Evolutionary conservation across 2,888 invertebrate species (phyloP).

Genomic region (Heliconius aoede): DNA sequence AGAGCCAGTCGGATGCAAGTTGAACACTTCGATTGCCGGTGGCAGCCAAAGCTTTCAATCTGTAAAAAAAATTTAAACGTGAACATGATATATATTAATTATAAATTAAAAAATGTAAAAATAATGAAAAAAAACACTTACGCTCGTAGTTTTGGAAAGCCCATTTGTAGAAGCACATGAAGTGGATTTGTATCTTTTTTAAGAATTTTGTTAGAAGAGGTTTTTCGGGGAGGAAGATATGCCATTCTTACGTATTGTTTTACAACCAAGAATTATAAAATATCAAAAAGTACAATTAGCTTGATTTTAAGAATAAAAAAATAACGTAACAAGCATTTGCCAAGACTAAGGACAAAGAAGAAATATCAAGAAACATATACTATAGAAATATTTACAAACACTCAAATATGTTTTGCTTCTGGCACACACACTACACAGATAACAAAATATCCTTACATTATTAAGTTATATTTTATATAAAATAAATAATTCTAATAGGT

Average conservation of each 20-base stretch:
- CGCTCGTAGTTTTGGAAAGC: slow-evolving; percentile 94
- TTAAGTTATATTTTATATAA: no score
- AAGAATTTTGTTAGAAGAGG: slow-evolving; percentile 87
- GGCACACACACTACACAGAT: neutral
- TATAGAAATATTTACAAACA: slow-evolving; percentile 18
- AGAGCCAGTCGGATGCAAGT: slow-evolving; percentile 94
- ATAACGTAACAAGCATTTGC: neutral
- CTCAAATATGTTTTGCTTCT: neutral
- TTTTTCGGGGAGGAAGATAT: slow-evolving; percentile 90
- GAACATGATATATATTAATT: neutral
- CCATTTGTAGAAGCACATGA: slow-evolving; percentile 93
- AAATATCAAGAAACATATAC: slow-evolving; percentile 10
- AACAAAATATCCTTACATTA: neutral
- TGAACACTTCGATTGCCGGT: slow-evolving; percentile 95
- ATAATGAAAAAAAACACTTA: slow-evolving; percentile 79
- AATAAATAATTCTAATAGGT: no score
- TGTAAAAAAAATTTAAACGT: slow-evolving; percentile 62
- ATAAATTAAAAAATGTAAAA: neutral
- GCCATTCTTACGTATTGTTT: slow-evolving; percentile 82
- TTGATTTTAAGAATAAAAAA: neutral
- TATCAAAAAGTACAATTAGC: no score
- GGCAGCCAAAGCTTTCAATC: slow-evolving; percentile 94
- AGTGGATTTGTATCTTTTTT: slow-evolving; percentile 90
- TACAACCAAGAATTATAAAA: neutral
- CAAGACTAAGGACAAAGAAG: no score